Evolutionary conservation across 1,140 invertebrate genomes (phyloP), one percentile per base, ranked within the genome.

Genomic region (Brachionus asplanchnoidis): DNA sequence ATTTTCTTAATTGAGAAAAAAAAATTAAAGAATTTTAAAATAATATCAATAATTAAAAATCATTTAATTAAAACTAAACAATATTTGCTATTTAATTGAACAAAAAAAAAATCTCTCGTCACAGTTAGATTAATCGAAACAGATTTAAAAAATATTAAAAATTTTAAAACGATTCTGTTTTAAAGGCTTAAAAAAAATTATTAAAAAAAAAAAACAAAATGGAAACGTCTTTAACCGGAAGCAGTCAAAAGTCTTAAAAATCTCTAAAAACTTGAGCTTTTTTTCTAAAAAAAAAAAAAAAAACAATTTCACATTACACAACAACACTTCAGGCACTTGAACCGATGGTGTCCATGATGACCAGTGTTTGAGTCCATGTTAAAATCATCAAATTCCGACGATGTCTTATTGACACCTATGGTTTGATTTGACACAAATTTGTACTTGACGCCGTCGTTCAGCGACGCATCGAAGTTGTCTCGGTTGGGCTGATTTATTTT

Each of bases 391-490:
- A 79, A 79, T 40, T 79, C 77, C n/a, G 46, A 53, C 3, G 46
- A 23, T 11, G 44, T 32, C 28, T 65, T 65, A 11, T 82, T 82
- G 28, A 20, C 23, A 0, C 79, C 79, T 5, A 82, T 82, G 17
- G 79, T 82, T 9, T 82, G 53, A 68, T 68, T 82, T 11, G 79
- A 82, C 5, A 60, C 28, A 65, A 82, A 82, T 44, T 82, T 82
- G 40, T 82, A 82, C 42, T 82, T 82, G 23, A 82, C 53, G 9
- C 53, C 79, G n/a, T 82, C 73, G 17, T 77, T 40, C 5, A 44
- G 17, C n/a, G 32, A 44, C 8, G 8, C 17, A 26, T 26, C 8
- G 23, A 26, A 26, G 32, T 77, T 77, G 1, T 77, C 73, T 23
- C 17, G 12, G 23, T 50, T 77, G 1, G 73, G 40, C 42, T 77